phyloP scores from a whole-genome alignment of 2,113 vertebrate species.

The Daboia siamensis region DNA sequence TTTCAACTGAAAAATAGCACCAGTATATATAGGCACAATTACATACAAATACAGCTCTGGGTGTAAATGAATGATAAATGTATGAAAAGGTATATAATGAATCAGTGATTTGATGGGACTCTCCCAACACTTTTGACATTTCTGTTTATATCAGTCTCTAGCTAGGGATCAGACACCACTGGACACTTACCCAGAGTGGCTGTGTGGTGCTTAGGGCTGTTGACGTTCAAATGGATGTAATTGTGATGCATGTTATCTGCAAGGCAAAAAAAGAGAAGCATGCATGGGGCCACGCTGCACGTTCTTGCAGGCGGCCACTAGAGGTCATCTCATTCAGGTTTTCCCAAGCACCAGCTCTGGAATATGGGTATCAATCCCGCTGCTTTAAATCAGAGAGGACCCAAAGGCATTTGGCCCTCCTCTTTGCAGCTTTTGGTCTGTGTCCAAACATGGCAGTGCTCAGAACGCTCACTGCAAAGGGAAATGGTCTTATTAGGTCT shows the following conservation, averaged over 20 bases:
- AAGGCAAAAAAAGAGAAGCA: slow-evolving; percentile 55
- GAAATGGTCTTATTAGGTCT: neutral
- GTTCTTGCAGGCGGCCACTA: neutral
- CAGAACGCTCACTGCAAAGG: neutral
- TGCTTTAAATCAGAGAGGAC: neutral
- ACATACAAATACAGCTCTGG: neutral
- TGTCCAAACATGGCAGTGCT: neutral
- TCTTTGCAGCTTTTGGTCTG: neutral
- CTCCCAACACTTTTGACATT: neutral
- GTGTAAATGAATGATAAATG: neutral
- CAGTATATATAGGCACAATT: neutral
- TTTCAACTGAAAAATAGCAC: neutral
- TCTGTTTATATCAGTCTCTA: neutral
- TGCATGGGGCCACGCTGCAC: neutral
- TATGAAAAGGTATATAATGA: neutral
- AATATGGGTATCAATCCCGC: neutral
- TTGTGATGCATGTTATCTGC: slow-evolving; percentile 88
- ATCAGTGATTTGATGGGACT: neutral
- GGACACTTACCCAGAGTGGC: slow-evolving; percentile 78
- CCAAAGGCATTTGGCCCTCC: neutral
- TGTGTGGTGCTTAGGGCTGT: slow-evolving; percentile 85
- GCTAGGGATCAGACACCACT: neutral
- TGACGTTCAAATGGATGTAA: slow-evolving; percentile 81
- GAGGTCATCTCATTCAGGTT: neutral
- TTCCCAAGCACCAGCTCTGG: neutral